Evolutionary conservation across 2,888 invertebrate species (phyloP), one percentile per base, ranked within the genome.

Genomic region (Diaprepes abbreviatus): DNA sequence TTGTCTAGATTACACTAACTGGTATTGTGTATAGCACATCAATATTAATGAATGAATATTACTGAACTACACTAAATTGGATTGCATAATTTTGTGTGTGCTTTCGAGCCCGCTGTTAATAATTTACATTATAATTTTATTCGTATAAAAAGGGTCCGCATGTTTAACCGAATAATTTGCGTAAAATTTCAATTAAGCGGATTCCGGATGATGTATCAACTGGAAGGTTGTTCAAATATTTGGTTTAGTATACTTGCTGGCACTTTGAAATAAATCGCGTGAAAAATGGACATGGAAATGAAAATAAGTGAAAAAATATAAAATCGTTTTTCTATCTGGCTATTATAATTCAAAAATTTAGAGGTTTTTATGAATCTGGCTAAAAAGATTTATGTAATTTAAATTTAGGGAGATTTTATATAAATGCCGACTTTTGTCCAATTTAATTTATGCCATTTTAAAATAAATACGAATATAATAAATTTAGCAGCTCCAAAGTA

Each of bases 11-110:
- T 63, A 57, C 50, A 28, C 40, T 52, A 48, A 66, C 59, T 33
- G 67, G 36, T 40, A 58, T 68, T 66, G 52, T 66, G 59, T 60
- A 40, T 40, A 45, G 58, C 45, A 43, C 60, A 68, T 68, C 68
- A 68, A 63, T 68, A 68, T 68, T 68, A 68, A 63, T 68, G 68
- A 68, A 38, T 58, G 57, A 50, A 68, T 62, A 63, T 68, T 58
- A 36, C 57, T 31, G 63, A 68, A 68, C 63, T 58, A 35, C 38
- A 24, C 63, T 63, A 63, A 68, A 68, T 68, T 68, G 68, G 63
- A 63, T 68, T 63, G 68, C 68, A 68, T 68, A 68, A 68, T 63
- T 68, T 68, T 58, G 50, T 33, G 50, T 55, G 21, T 57, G 62
- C 55, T 55, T 45, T 45, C 38, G 40, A 63, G 63, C 33, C 57